Evolutionary conservation across 2,888 invertebrate genomes (phyloP), one percentile per base, ranked within the genome.

Genomic region (Meloe dianella): DNA sequence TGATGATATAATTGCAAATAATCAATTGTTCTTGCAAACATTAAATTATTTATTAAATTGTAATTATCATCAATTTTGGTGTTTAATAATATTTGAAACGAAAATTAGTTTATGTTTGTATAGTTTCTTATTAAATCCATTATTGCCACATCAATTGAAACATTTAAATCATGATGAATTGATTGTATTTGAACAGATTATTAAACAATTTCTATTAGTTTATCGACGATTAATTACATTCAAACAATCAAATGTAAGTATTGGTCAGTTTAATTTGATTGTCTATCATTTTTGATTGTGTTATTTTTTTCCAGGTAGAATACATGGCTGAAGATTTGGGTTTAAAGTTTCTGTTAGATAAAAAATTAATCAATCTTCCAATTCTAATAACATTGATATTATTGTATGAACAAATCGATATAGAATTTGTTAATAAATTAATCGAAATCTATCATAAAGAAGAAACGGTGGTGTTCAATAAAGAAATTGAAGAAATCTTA

Each of bases 141-240:
- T 81, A 65, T 80, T 85, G n/a, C 74, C 82, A 60, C 84, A 85
- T 69, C 77, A 84, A 54, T 70, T 83, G 30, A 66, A 74, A 62
- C 73, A 79, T 69, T 74, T 82, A 24, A 83, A 86, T 56, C 82
- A 85, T 4, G 82, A 83, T 64, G 84, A 86, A 1, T 82, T 85
- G 66, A 80, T 81, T 22, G 68, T 89, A 8, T 90, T 90, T 69
- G 85, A 85, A 57, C 85, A 89, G 30, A 85, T 90, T 57, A 86
- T 93, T 51, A 86, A 89, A 68, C 86, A 87, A 61, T 88, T 94
- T 63, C 89, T 95, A 60, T 84, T 91, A 24, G 85, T 94, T 9
- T 90, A 92, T 77, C 87, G 91, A 72, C 88, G 96, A 76, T 87
- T 97, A 72, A 87, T 93, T 10, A 94, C 93, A 12, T 90, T 90